These are phyloP conservation scores for Edolisoma coerulescens DNA, from an alignment of 2,113 vertebrate species.

Conservation along the genomic window DNA sequence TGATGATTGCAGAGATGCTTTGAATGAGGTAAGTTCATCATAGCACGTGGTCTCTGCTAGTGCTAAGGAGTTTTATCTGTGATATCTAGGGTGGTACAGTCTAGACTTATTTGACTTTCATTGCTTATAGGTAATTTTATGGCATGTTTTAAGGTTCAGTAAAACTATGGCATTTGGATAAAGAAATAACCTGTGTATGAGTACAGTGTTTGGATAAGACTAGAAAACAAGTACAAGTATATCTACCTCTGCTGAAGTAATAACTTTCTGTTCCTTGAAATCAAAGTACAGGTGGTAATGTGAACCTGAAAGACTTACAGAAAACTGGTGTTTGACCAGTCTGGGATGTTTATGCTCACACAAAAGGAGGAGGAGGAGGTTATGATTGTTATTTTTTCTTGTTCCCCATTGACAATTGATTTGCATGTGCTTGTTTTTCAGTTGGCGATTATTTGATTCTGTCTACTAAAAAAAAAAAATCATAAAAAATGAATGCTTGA, in stretches of 20 bases:
- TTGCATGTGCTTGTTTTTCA: not conserved
- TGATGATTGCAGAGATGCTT: not conserved
- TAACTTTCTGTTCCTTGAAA: not conserved
- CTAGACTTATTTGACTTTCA: not conserved
- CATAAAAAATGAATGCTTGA: not conserved
- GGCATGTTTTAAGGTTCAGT: not conserved
- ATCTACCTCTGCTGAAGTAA: not conserved
- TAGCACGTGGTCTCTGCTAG: not conserved
- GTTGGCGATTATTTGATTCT: not conserved
- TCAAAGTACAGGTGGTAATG: not conserved
- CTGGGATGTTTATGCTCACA: not conserved
- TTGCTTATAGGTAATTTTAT: not conserved
- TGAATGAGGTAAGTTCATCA: not conserved
- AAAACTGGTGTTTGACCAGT: not conserved
- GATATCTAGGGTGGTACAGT: not conserved
- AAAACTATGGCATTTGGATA: not conserved
- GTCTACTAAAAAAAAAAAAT: not conserved
- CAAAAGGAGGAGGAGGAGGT: not conserved
- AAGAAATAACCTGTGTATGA: not conserved
- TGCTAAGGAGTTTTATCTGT: not conserved
- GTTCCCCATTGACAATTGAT: not conserved
- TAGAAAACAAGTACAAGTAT: not conserved
- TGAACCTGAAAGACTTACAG: not conserved
- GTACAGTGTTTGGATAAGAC: not conserved
- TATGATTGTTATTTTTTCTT: not conserved